Evolutionary conservation across 2,797 vertebrate species (phyloP), one percentile per base, ranked within the genome.

Genomic region (Nothura maculosa): DNA sequence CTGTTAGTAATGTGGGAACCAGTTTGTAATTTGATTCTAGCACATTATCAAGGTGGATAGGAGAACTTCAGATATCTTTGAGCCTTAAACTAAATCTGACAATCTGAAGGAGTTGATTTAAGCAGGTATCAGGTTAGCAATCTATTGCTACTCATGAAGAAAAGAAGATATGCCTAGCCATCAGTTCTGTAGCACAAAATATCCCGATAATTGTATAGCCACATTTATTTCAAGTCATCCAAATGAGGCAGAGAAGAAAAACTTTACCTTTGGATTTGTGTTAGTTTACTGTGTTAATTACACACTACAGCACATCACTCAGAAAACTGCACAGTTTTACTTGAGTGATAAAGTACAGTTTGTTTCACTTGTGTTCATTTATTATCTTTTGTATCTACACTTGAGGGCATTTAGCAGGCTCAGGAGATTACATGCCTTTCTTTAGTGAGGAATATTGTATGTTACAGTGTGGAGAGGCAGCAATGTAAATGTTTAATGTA

Each of bases 21-120:
- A 5, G 4, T n/a, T 14, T 48, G 0, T 3, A 4, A 9, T 8
- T 80, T 50, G 12, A 50, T 85, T 38, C 72, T 36, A 38, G 10
- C 9, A 40, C 27, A 9, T 3, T 21, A 3, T 25, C 12, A 55
- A 74, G n/a, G 18, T 8, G n/a, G 7, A 14, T 43, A 5, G 50
- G 70, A 82, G 42, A 74, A 69, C 5, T 1, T 34, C 11, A 9
- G 18, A 10, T 42, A 42, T 60, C 19, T 88, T 34, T 54, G 30
- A 48, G 20, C 13, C 40, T 66, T 55, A 76, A 66, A 72, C 45
- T 66, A 76, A 55, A 85, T 13, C 52, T 66, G 58, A 42, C 30
- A 70, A 61, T n/a, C 6, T 16, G 63, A 75, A 70, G 58, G 30
- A 80, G 30, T 8, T 48, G 38, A 42, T 60, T 13, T 75, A 70